Evolutionary conservation across 2,888 invertebrate species (phyloP), one percentile per base, ranked within the genome.

Genomic region (Choristoneura rosaceana): DNA sequence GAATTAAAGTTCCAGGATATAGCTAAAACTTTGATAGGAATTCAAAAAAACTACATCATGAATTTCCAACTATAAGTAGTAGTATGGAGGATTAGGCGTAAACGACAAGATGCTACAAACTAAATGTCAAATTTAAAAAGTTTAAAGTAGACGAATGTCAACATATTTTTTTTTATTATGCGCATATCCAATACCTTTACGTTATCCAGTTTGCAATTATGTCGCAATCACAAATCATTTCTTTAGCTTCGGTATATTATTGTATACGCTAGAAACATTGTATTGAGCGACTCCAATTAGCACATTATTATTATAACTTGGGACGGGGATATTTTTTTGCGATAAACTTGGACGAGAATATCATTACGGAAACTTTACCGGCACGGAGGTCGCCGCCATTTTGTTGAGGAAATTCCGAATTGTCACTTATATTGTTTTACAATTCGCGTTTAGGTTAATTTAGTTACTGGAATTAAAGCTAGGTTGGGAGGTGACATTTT

Each of bases 401-500:
- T 33, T 52, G 52, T 61, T 70, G 52, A 33, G 33, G 69, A 50
- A 65, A 70, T 52, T 64, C 12, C 60, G 33, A 70, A 70, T 66
- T 70, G 70, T 47, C 41, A 70, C 65, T 70, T 70, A 60, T 70
- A 60, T 70, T 61, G 69, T 74, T 63, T 61, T 52, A 62, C 47
- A 34, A 64, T 67, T 67, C 69, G n/a, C 41, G 17, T 61, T 41
- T 41, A 61, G 41, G 34, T 41, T 15, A 15, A 61, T 41, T 61
- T 10, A 15, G 17, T 61, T 41, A 17, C 2, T 52, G 52, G 8
- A 17, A 15, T 52, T 52, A 8, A 25, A 12, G 25, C 25, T 25
- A 25, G 25, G 25, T 25, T 25, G 25, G 2, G 25, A 25, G 25
- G 25, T 25, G 25, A 1, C 2, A 25, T 25, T 25, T 1, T 25